phyloP scores from a whole-genome alignment of 2,888 invertebrate species.

The Lochmaea crataegi region DNA sequence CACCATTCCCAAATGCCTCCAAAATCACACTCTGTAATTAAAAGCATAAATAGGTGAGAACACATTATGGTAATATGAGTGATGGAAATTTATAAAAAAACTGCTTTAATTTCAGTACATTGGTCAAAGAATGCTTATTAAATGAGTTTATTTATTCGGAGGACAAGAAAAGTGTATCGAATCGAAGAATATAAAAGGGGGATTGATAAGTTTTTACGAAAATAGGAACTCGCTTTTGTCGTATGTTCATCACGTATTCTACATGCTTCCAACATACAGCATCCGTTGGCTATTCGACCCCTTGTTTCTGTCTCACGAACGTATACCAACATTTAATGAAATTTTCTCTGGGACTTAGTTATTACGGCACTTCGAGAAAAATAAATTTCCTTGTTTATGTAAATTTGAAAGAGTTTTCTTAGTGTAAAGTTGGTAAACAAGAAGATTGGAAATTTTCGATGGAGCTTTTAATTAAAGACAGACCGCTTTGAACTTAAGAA shows the following conservation, averaged over 20 bases:
- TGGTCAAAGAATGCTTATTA: no score
- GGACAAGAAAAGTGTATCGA: conserved; percentile 46
- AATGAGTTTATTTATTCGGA: not conserved
- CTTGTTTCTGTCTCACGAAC: conserved; percentile 23
- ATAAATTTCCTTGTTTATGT: not conserved
- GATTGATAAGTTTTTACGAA: conserved; percentile 49
- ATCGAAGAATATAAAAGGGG: conserved; percentile 55
- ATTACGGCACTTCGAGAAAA: not conserved
- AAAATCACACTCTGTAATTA: not conserved
- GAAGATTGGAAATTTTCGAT: conserved; percentile 15
- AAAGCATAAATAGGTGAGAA: not conserved
- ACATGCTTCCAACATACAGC: conserved; percentile 38
- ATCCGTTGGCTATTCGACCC: conserved; percentile 42
- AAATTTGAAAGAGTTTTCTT: conserved; percentile 9
- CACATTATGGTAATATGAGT: not conserved
- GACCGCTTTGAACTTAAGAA: conserved; percentile 34
- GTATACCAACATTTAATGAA: conserved; percentile 16
- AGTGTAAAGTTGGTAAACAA: not conserved
- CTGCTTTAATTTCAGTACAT: no score
- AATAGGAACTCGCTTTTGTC: conserved; percentile 52
- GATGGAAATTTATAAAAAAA: not conserved
- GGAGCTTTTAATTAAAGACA: conserved; percentile 31
- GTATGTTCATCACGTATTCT: conserved; percentile 62
- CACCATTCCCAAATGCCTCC: not conserved
- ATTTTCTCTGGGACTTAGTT: conserved; percentile 14